Evolutionary conservation across 2,113 vertebrate genomes (phyloP).

Genomic region (Nyctibius bracteatus): DNA sequence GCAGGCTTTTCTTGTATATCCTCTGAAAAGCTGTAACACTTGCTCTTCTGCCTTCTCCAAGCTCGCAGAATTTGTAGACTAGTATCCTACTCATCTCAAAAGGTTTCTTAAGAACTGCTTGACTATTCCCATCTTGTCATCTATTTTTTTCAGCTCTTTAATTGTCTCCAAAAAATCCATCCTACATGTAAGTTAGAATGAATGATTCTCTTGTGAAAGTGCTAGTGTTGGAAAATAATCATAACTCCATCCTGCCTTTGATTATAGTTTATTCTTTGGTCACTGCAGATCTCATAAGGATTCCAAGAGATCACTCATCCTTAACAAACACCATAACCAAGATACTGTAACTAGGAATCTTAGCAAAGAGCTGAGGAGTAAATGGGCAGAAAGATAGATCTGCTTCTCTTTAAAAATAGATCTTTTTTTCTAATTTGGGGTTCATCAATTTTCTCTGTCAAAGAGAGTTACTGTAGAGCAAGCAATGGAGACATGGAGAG

Average conservation of each 20-base stretch:
- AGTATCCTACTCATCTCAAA: background rate
- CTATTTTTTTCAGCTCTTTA: background rate
- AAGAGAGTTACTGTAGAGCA: background rate
- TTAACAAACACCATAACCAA: background rate
- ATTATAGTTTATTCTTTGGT: background rate
- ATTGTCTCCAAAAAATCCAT: background rate
- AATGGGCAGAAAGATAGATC: background rate
- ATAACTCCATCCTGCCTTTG: background rate
- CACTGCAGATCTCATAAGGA: background rate
- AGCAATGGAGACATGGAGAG: background rate
- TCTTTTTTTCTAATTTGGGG: background rate
- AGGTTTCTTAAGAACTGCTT: background rate
- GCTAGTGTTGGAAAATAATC: background rate
- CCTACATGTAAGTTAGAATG: background rate
- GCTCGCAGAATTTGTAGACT: background rate
- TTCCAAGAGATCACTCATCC: background rate
- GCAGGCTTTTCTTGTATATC: background rate
- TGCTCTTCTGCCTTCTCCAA: background rate
- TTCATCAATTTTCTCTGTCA: background rate
- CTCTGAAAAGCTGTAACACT: constrained; percentile 3
- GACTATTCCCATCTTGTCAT: background rate
- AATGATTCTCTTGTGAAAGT: background rate
- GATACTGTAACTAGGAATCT: background rate
- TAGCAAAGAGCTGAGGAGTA: background rate
- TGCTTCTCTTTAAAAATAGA: background rate